Evolutionary conservation across 2,797 vertebrate species (phyloP).

Genomic region (Malurus splendens): DNA sequence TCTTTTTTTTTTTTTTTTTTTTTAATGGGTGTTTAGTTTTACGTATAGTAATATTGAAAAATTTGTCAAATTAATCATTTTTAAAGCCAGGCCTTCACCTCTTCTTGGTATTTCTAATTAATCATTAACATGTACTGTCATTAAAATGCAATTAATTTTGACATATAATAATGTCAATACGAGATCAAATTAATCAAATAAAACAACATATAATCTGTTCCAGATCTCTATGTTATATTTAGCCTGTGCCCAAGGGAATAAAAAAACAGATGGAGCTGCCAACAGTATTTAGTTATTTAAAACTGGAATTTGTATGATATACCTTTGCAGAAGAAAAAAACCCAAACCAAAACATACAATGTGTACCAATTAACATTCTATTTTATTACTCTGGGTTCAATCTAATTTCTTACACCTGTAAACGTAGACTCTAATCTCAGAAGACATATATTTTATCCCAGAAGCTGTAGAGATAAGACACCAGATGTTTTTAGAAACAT

Average conservation of each 20-base stretch:
- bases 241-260: background rate
- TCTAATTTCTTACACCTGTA: background rate
- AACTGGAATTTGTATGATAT: background rate
- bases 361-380: background rate
- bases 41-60: background rate
- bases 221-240: background rate
- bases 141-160: conserved; percentile 42
- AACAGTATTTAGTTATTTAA: background rate
- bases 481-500: background rate
- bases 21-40: background rate
- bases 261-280: background rate
- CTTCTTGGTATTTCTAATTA: background rate
- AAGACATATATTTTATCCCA: background rate
- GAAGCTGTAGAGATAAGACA: background rate
- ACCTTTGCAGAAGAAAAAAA: background rate
- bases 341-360: no score
- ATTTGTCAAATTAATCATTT: background rate
- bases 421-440: background rate
- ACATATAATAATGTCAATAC: background rate
- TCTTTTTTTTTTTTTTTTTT: background rate
- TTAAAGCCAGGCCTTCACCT: background rate
- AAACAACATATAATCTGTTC: background rate
- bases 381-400: background rate
- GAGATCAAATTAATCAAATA: background rate
- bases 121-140: background rate